Conservation (phyloP, 2,797 vertebrate species). For the Pseudomugil tenellus region DNA sequence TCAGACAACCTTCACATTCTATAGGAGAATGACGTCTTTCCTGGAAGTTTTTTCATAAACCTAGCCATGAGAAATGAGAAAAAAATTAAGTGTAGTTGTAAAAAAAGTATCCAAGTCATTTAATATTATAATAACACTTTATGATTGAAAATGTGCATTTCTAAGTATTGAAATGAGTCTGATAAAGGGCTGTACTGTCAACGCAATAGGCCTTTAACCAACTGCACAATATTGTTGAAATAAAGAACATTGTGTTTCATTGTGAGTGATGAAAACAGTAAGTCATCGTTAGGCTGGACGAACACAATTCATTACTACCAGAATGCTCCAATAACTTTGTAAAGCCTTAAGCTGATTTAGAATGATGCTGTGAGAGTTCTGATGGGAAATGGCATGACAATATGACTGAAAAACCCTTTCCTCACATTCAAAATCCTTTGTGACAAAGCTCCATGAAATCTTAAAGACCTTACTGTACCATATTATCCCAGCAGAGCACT, state of each 20-base stretch:
- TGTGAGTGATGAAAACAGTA: neutral
- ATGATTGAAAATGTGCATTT: too few relatives aligned
- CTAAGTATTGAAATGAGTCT: too few relatives aligned
- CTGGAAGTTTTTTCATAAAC: too few relatives aligned
- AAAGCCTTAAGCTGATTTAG: neutral
- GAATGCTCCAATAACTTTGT: neutral
- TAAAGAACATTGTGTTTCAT: neutral
- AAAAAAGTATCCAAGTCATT: too few relatives aligned
- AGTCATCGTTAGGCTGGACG: neutral
- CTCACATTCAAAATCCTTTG: neutral
- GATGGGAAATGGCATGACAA: neutral
- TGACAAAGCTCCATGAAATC: neutral
- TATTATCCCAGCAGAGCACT: neutral
- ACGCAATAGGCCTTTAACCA: neutral
- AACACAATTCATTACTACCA: neutral
- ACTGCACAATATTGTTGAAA: neutral
- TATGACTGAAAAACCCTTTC: neutral
- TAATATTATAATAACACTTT: too few relatives aligned
- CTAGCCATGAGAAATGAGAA: too few relatives aligned
- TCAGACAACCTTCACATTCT: too few relatives aligned
- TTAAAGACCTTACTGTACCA: neutral
- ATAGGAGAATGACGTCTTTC: too few relatives aligned
- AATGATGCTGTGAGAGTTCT: neutral
- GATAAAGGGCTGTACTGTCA: too few relatives aligned
- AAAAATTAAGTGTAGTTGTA: too few relatives aligned